These are phyloP conservation scores for Temnothorax nylanderi DNA, from an alignment of 1,140 invertebrate species.

Conservation along the genomic window DNA sequence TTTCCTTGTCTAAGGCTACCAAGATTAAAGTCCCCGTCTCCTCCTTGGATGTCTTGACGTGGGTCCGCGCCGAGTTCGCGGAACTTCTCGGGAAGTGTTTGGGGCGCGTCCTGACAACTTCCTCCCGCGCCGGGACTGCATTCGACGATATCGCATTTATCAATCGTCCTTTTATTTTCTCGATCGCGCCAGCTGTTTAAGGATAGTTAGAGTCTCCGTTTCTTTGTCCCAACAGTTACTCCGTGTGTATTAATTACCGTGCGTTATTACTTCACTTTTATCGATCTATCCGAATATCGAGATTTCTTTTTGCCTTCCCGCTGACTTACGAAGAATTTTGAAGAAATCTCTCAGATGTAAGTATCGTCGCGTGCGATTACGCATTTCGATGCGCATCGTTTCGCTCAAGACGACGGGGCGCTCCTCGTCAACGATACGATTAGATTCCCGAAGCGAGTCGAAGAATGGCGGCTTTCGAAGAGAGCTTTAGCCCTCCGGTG, in stretches of 20 bases:
- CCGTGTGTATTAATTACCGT: background rate
- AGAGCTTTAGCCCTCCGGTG: constrained; percentile 69
- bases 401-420: background rate
- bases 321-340: background rate
- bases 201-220: background rate
- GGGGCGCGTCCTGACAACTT: constrained; percentile 69
- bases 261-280: background rate
- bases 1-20: constrained; percentile 63
- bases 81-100: constrained; percentile 70
- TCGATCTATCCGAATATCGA: background rate
- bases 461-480: constrained; percentile 57
- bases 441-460: constrained; percentile 57
- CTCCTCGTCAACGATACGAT: constrained; percentile 57
- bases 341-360: background rate
- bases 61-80: constrained; percentile 70
- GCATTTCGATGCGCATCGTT: constrained; percentile 8
- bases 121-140: constrained; percentile 26
- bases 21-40: constrained; percentile 67
- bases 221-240: background rate
- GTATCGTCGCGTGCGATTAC: constrained; percentile 13
- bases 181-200: constrained; percentile 15
- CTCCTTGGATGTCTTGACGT: constrained; percentile 68
- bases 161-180: constrained; percentile 42
- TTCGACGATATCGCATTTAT: constrained; percentile 68
- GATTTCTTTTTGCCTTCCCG: background rate